Percentiles rank a stretch among this genome's conserved stretches.
phyloP scores from a whole-genome alignment of 2,888 invertebrate species.

The Drosophila borealis region DNA sequence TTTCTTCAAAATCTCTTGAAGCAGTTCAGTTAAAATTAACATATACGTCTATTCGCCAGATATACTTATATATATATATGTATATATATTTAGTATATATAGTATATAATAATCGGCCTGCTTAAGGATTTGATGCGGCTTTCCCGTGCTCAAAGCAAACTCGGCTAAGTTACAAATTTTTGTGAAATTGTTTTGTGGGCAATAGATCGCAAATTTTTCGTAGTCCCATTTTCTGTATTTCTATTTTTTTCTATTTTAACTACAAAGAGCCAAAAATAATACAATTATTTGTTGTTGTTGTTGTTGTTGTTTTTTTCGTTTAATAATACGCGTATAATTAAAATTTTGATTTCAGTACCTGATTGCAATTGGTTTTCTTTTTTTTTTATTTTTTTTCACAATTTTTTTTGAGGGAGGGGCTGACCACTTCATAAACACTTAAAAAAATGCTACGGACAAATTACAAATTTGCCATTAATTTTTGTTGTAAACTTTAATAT shows the following conservation, averaged over 20 bases:
- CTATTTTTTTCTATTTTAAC: slow-evolving; percentile 17
- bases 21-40: slow-evolving; percentile 8
- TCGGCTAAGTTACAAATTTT: background rate
- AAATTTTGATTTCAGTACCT: slow-evolving; percentile 80
- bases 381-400: slow-evolving; percentile 49
- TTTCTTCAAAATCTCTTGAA: slow-evolving; percentile 32
- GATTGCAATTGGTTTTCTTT: slow-evolving; percentile 68
- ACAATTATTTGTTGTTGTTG: slow-evolving; percentile 6
- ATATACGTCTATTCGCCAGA: slow-evolving; percentile 12
- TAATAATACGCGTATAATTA: slow-evolving; percentile 36
- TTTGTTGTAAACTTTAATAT: slow-evolving; percentile 76
- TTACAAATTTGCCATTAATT: slow-evolving; percentile 22
- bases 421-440: slow-evolving; percentile 45
- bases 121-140: too few species aligned
- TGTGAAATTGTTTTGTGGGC: background rate
- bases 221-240: background rate
- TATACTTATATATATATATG: too few species aligned
- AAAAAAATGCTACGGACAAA: slow-evolving; percentile 65
- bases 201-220: slow-evolving; percentile 4
- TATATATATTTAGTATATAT: background rate
- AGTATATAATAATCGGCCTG: background rate
- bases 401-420: too few species aligned
- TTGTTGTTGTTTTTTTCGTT: slow-evolving; percentile 3
- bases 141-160: background rate
- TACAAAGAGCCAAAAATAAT: slow-evolving; percentile 27